Evolutionary conservation across 2,888 invertebrate genomes (phyloP).

Genomic region (Maniola hyperantus): DNA sequence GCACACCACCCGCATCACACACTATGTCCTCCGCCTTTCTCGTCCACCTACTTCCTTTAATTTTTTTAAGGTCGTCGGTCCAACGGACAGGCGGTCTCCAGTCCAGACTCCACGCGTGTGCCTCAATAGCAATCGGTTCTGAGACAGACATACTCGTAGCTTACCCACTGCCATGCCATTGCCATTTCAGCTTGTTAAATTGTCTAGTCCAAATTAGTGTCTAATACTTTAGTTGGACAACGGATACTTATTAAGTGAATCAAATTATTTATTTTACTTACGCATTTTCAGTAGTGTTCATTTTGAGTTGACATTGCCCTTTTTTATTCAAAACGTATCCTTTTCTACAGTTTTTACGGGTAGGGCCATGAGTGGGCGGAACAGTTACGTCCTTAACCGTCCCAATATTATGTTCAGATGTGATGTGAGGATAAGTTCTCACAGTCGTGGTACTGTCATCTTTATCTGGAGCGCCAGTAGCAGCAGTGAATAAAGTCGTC

Average conservation of each 20-base stretch:
- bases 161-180: too few relatives aligned
- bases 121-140: too few relatives aligned
- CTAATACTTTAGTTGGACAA: too few relatives aligned
- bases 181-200: too few relatives aligned
- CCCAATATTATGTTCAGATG: conserved; percentile 34
- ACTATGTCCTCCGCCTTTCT: too few relatives aligned
- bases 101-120: too few relatives aligned
- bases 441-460: conserved; percentile 39
- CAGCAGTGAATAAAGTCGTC: conserved; percentile 26
- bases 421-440: conserved; percentile 41
- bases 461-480: conserved; percentile 31
- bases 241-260: background rate
- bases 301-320: conserved; percentile 68
- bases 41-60: too few relatives aligned
- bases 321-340: conserved; percentile 66
- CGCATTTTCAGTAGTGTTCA: conserved; percentile 69
- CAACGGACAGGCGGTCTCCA: too few relatives aligned
- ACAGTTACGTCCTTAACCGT: conserved; percentile 38
- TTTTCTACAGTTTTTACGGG: conserved; percentile 59
- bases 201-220: too few relatives aligned
- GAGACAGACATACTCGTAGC: too few relatives aligned
- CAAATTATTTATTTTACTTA: conserved; percentile 51
- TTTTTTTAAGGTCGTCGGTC: too few relatives aligned
- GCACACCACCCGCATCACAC: too few relatives aligned
- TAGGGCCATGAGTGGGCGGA: conserved; percentile 37